Conservation (phyloP, 2,113 vertebrate genomes). For the Gnathonemus longibarbis region DNA sequence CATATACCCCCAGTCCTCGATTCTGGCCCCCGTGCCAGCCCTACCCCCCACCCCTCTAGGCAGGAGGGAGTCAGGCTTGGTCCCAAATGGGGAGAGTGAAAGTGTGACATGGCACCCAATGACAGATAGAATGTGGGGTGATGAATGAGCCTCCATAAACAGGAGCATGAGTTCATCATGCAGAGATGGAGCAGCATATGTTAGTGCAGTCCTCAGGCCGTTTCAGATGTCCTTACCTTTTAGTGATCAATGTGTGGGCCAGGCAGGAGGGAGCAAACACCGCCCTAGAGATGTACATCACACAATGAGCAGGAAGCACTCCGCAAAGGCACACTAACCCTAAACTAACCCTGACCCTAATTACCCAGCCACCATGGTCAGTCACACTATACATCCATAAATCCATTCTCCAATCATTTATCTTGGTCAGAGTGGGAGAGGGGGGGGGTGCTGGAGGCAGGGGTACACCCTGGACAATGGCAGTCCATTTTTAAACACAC, state of each 20-base stretch:
- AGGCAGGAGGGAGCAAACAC: constrained; percentile 73
- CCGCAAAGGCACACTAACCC: background rate
- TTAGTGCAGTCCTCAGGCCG: constrained; percentile 1
- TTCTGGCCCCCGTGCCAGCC: constrained; percentile 15
- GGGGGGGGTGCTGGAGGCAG: background rate
- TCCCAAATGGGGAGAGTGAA: constrained; percentile 36
- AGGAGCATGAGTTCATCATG: constrained; percentile 46
- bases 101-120: constrained; percentile 48
- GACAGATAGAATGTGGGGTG: constrained; percentile 48
- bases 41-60: background rate
- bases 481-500: background rate
- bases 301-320: background rate
- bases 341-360: background rate
- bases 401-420: background rate
- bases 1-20: constrained; percentile 12
- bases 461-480: background rate
- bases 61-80: background rate
- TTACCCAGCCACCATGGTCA: background rate
- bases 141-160: constrained; percentile 44
- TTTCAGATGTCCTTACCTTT: constrained; percentile 55
- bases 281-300: constrained; percentile 50
- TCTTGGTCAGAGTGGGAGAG: background rate
- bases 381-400: background rate
- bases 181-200: constrained; percentile 27
- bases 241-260: constrained; percentile 68